Evolutionary conservation across 23 tunicate species (phyloP), one percentile per base, ranked within the genome.

Genomic region (Styela plicata): DNA sequence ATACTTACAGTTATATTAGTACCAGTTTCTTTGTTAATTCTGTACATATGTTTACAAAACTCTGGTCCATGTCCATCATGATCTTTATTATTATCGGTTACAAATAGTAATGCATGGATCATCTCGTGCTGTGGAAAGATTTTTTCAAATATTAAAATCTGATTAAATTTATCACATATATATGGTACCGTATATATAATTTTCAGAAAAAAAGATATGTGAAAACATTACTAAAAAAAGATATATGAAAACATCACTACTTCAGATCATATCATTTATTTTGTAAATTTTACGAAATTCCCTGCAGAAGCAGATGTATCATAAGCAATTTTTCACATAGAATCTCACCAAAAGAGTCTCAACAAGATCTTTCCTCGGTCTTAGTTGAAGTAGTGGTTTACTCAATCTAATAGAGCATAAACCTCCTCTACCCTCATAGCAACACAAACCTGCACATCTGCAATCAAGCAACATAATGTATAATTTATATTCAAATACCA

Each of bases 51-150:
- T 31, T 79, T 79, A 70, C 89, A 85, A 74, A 95, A 95, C 64
- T 90, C 86, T 0, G 99, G 96, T 1, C 99, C 99, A 69, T 95
- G 99, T 3, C 91, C 99, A 70, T 95, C 99, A 21, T 83, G 85
- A 74, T 95, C 99, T 70, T 65, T 83, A 86, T 95, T 87, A 74
- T 95, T 90, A 53, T 83, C 85, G 33, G 99, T 95, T 30, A 95
- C 96, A 80, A 95, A 95, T n/a, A 95, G 78, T 34, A 79, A 90
- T 17, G 99, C 99, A 57, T 95, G 99, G 24, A 95, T 95, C 99
- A 95, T 95, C 64, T 95, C 99, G 69, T 95, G 99, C 92, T 93
- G n/a, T n/a, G n/a, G n/a, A n/a, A n/a, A n/a, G n/a, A n/a, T n/a
- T n/a, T n/a, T n/a, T n/a, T n/a, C n/a, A n/a, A n/a, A n/a, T n/a